Conservation (phyloP, 2,888 invertebrate genomes). For the Stictocephala bisonia region DNA sequence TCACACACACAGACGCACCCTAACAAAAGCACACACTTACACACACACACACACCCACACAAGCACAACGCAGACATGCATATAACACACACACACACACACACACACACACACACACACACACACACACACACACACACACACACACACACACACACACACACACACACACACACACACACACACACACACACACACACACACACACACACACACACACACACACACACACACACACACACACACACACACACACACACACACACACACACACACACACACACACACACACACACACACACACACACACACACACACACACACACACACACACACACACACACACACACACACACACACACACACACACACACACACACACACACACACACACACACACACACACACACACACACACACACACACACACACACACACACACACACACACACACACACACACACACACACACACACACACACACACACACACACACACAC, state of each 20-base stretch:
- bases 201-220: slow-evolving; percentile 13
- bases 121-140: slow-evolving; percentile 5
- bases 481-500: too few species aligned
- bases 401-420: too few species aligned
- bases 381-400: not conserved
- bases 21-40: too few species aligned
- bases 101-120: not conserved
- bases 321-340: not conserved
- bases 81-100: too few species aligned
- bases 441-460: too few species aligned
- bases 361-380: too few species aligned
- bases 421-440: too few species aligned
- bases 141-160: slow-evolving; percentile 13
- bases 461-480: too few species aligned
- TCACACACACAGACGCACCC: too few species aligned
- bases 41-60: too few species aligned
- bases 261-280: not conserved
- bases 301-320: not conserved
- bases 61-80: too few species aligned
- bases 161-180: slow-evolving; percentile 13
- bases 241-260: slow-evolving; percentile 9
- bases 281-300: slow-evolving; percentile 3
- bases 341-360: too few species aligned
- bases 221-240: slow-evolving; percentile 13
- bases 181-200: slow-evolving; percentile 13